Base-by-base conservation (phyloP, 2,113 vertebrate species). In the Cyprinus carpio region DNA sequence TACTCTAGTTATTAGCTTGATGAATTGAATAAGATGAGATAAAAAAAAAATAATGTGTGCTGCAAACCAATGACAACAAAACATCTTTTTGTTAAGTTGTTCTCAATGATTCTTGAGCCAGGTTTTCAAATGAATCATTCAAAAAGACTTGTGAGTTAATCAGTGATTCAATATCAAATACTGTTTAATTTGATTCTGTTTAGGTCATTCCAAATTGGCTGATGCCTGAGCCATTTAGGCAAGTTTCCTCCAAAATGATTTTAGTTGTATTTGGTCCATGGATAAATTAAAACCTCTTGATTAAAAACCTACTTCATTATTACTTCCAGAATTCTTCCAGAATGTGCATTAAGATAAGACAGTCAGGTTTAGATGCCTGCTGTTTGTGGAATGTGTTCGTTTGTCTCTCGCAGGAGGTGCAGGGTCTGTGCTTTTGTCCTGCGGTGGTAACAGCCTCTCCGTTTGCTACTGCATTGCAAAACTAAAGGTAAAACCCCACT, bases 361-460 rank as follows among this genome's bases (percentile, higher is more conserved):
- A 81, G 56, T 87, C 81, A 84, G 74, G 82, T 81, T 85, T 85
- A 75, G 74, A 75, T 10, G 76, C 84, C 67, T 81, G 51, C 83
- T 79, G 87, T 7, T 82, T 84, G 76, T 37, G 86, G 86, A 87
- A 89, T 89, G 84, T 20, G 43, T 58, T 62, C 51, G 49, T 67
- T 51, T 60, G 56, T 67, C 83, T 85, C 20, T 81, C 15, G 34
- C 67, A 37, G 27, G 20, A 79, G 51, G 77, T 74, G 20, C 37
- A 80, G 74, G 78, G 25, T 49, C 31, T 60, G 51, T 67, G 75
- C 78, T 81, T 87, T 86, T 89, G 69, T 74, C 65, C 51, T 49
- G 13, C 1, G n/a, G 34, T 87, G 85, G 88, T 86, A 85, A 86
- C 74, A 86, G 54, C 25, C 67, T 2, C 49, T 71, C n/a, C n/a